These are phyloP conservation scores for Microcebus jonahi DNA, from an alignment of 2,113 vertebrate species.

Conservation along the genomic window DNA sequence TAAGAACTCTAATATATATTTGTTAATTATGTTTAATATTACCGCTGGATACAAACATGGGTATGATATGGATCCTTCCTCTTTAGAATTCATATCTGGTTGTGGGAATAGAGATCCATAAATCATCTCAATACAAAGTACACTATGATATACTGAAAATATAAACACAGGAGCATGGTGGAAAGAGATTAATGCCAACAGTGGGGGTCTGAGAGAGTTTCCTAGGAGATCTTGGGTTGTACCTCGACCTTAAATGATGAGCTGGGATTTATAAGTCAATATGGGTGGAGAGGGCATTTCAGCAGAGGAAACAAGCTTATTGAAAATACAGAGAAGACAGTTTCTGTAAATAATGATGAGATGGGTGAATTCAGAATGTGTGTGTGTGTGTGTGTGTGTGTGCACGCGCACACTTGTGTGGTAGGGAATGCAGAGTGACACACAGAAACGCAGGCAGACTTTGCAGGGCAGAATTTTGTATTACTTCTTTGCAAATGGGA, in stretches of 20 bases:
- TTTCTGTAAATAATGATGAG: conserved; percentile 35
- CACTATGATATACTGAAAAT: background rate
- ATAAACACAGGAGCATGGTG: background rate
- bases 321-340: background rate
- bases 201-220: background rate
- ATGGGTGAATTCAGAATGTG: background rate
- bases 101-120: background rate
- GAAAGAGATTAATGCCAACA: background rate
- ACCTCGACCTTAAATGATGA: conserved; percentile 9
- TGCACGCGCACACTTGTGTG: background rate
- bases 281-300: background rate
- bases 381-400: background rate
- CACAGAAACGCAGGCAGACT: background rate
- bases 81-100: background rate
- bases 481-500: conserved; percentile 21
- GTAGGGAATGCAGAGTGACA: background rate
- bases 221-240: background rate
- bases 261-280: background rate
- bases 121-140: conserved; percentile 23
- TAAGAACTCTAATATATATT: background rate
- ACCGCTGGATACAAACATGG: background rate
- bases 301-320: background rate
- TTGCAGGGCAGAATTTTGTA: background rate
- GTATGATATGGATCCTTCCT: background rate
- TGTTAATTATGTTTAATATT: conserved; percentile 35